These are phyloP conservation scores for Tolmerus cingulatus DNA, from an alignment of 2,888 invertebrate genomes.

Conservation along the genomic window DNA sequence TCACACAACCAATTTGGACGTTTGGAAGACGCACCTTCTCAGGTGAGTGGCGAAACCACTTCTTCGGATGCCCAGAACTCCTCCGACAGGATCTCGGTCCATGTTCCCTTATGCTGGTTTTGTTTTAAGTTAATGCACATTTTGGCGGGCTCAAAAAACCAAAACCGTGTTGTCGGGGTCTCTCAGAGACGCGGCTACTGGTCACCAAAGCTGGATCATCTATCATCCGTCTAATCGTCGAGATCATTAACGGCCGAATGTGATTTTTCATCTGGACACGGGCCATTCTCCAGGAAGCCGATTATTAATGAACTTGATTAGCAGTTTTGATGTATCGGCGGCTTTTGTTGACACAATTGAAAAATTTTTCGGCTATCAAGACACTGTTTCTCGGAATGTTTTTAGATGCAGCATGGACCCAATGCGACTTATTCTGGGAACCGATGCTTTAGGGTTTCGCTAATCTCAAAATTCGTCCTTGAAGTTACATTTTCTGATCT, in stretches of 20 bases:
- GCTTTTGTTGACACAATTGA: conserved; percentile 3
- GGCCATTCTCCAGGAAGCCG: not conserved
- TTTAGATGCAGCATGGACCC: not conserved
- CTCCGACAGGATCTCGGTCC: not conserved
- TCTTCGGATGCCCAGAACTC: not conserved
- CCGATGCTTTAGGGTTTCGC: not conserved
- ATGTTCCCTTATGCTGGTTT: not conserved
- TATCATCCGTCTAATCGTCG: conserved; percentile 31
- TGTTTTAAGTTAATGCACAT: conserved; percentile 4
- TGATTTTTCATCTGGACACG: conserved; percentile 34
- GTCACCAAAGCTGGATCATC: conserved; percentile 13
- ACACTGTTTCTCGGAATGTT: not conserved
- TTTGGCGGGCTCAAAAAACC: conserved; percentile 13
- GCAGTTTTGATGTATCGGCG: conserved; percentile 29
- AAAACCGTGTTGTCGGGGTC: conserved; percentile 1
- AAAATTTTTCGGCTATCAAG: not conserved
- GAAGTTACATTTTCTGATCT: not conserved
- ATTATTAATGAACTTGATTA: conserved; percentile 19
- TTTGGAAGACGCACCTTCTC: not conserved
- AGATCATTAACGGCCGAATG: conserved; percentile 21
- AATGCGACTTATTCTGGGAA: not conserved
- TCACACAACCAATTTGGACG: not conserved
- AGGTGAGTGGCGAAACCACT: not conserved
- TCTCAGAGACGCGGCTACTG: conserved; percentile 12
- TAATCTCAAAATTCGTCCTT: not conserved